Evolutionary conservation across 2,888 invertebrate species (phyloP).

Genomic region (Bimastos eiseni): DNA sequence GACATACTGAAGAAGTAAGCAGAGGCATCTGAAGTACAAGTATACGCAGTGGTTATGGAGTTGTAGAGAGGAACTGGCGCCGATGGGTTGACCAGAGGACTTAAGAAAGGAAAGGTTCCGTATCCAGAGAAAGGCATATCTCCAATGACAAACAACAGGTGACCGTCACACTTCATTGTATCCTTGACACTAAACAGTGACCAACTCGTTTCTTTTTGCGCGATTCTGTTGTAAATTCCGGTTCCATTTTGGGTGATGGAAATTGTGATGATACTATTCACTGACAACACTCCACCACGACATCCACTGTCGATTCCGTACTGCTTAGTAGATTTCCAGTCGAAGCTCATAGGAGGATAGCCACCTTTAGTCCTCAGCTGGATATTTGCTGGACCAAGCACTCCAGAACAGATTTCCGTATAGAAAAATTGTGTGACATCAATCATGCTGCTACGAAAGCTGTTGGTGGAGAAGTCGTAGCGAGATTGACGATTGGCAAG

Average conservation of each 20-base stretch:
- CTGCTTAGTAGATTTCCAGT: constrained; percentile 27
- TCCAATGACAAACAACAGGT: background rate
- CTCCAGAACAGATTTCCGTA: constrained; percentile 35
- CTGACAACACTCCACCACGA: constrained; percentile 29
- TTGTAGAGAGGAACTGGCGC: constrained; percentile 15
- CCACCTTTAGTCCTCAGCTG: constrained; percentile 17
- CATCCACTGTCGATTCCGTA: constrained; percentile 31
- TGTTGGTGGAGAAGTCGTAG: background rate
- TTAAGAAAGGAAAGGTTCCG: background rate
- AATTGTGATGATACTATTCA: background rate
- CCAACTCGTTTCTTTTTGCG: constrained; percentile 29
- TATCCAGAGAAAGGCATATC: background rate
- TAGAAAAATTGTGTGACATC: constrained; percentile 18
- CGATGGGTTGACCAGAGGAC: background rate
- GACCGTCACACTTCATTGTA: background rate
- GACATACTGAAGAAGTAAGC: constrained; percentile 35
- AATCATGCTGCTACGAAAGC: background rate
- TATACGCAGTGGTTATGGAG: constrained; percentile 18
- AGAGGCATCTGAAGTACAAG: background rate
- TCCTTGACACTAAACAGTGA: constrained; percentile 33
- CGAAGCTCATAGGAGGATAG: constrained; percentile 33
- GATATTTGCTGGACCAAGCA: background rate
- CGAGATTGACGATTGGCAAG: background rate
- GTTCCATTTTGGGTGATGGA: constrained; percentile 13
- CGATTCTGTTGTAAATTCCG: constrained; percentile 22